Conservation (phyloP, 2,797 vertebrate species). For the Danio choprae region DNA sequence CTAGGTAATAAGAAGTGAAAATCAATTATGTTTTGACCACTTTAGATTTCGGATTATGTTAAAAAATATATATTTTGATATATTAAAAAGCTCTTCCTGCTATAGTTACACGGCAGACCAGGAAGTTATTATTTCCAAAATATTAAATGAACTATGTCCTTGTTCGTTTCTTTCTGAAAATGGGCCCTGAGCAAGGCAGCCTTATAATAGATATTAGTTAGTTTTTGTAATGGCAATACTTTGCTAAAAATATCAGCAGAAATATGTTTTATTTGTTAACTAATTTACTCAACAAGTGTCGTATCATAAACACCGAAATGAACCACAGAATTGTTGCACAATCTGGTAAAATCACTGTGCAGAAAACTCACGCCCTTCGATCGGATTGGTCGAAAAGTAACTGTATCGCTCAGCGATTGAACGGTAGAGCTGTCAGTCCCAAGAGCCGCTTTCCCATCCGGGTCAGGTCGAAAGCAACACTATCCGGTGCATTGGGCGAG, state of each 20-base stretch:
- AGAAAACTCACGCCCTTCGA: not conserved
- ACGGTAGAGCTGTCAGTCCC: conserved; percentile 26
- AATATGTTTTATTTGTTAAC: not conserved
- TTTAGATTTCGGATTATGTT: too few relatives aligned
- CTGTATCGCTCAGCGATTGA: conserved; percentile 41
- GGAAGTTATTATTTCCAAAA: too few relatives aligned
- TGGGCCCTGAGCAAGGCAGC: too few relatives aligned
- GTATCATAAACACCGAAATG: not conserved
- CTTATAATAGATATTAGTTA: too few relatives aligned
- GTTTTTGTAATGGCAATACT: not conserved
- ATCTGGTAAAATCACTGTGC: conserved; percentile 3
- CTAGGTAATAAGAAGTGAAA: too few relatives aligned
- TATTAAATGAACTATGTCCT: too few relatives aligned
- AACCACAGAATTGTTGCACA: not conserved
- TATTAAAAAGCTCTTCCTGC: too few relatives aligned
- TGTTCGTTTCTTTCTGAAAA: too few relatives aligned
- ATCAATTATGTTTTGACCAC: too few relatives aligned
- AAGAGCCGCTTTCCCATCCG: conserved; percentile 61
- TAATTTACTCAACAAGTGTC: not conserved
- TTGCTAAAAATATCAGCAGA: not conserved
- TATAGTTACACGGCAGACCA: too few relatives aligned
- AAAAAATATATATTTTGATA: too few relatives aligned
- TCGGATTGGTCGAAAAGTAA: conserved; percentile 25
- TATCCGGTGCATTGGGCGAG: conserved; percentile 74
- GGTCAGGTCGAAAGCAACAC: conserved; percentile 48